Conservation (phyloP, 2,888 invertebrate species). For the Tetranychus truncatus region DNA sequence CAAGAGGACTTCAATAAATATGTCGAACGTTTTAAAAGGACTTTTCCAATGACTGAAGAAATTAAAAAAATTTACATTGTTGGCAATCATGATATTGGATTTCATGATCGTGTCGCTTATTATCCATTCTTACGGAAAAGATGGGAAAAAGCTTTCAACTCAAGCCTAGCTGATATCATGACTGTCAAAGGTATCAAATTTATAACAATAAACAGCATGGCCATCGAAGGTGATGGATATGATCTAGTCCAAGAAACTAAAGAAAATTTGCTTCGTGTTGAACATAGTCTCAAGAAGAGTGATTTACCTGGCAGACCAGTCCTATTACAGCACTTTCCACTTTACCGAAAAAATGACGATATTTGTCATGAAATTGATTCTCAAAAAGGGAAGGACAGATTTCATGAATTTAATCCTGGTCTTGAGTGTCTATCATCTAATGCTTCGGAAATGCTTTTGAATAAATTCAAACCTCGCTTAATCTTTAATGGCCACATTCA, state of each 20-base stretch:
- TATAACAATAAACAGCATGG: conserved; percentile 85
- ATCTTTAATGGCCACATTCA: conserved; percentile 81
- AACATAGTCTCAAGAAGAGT: conserved; percentile 21
- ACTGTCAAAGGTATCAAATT: conserved; percentile 57
- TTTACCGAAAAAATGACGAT: conserved; percentile 69
- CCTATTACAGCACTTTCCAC: conserved; percentile 68
- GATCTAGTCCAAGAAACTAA: conserved; percentile 61
- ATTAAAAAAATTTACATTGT: conserved; percentile 54
- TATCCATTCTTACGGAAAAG: conserved; percentile 45
- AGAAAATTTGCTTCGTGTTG: conserved; percentile 31
- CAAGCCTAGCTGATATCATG: conserved; percentile 53
- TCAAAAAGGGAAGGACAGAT: conserved; percentile 49
- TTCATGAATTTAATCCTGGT: conserved; percentile 51
- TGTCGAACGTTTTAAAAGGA: conserved; percentile 52
- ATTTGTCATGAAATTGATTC: conserved; percentile 54
- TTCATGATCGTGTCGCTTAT: conserved; percentile 42
- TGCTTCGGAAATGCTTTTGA: conserved; percentile 21
- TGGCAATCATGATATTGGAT: conserved; percentile 96
- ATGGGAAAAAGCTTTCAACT: conserved; percentile 42
- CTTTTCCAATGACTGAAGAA: conserved; percentile 48
- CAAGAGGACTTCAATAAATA: too few species aligned
- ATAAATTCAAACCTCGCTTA: conserved; percentile 51
- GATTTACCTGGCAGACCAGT: conserved; percentile 26
- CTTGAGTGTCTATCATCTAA: conserved; percentile 74
- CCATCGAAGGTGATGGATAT: conserved; percentile 85